Evolutionary conservation across 2,113 vertebrate genomes (phyloP).

Genomic region (Indicator maculatus): DNA sequence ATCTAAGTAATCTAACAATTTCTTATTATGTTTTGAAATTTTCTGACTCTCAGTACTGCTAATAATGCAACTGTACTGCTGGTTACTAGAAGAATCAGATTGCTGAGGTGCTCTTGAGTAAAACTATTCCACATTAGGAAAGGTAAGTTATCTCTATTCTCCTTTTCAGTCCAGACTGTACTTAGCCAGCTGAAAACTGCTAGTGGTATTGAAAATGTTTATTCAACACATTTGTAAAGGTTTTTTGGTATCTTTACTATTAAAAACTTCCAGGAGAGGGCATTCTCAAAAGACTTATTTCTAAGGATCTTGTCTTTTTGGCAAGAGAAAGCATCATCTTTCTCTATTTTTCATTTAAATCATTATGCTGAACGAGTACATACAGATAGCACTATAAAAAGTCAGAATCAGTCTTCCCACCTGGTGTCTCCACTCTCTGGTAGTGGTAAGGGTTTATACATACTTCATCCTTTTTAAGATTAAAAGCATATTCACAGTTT

Average conservation of each 20-base stretch:
- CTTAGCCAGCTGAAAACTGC: background rate
- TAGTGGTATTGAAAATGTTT: background rate
- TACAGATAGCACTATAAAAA: background rate
- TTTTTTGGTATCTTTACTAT: background rate
- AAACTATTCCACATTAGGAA: background rate
- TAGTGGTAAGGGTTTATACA: constrained; percentile 99
- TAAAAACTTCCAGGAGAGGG: background rate
- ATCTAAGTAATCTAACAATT: background rate
- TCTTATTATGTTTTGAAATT: background rate
- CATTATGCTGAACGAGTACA: fast-evolving
- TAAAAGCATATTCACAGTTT: constrained; percentile 98
- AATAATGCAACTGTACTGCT: background rate
- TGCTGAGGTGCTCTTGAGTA: background rate
- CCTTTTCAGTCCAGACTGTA: background rate
- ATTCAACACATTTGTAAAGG: background rate
- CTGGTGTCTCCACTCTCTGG: constrained; percentile 98
- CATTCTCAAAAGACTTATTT: background rate
- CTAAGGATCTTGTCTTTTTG: background rate
- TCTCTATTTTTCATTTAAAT: background rate
- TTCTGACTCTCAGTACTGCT: background rate
- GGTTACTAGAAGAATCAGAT: background rate
- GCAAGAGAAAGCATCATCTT: background rate
- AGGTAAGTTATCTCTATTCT: background rate
- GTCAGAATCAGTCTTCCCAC: constrained; percentile 74
- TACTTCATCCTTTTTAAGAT: constrained; percentile 99